Conservation (phyloP, 2,113 vertebrate species). For the Hepsetus odoe region DNA sequence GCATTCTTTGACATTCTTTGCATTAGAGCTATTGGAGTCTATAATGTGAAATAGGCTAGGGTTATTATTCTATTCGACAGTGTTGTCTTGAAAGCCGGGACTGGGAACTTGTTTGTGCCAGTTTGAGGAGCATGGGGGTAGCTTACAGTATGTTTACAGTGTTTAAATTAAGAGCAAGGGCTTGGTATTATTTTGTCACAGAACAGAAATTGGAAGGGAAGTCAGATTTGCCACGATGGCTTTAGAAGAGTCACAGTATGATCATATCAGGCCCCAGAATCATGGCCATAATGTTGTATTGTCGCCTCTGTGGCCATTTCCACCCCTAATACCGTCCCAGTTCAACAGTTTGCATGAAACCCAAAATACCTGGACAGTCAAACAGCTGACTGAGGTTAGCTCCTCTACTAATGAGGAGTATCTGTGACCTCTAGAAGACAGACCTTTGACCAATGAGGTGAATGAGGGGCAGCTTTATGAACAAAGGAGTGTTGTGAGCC, state of each 20-base stretch:
- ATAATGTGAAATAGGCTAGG: too few species aligned
- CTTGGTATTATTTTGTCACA: background rate
- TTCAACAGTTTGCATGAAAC: background rate
- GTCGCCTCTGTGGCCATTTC: too few species aligned
- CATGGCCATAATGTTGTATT: too few species aligned
- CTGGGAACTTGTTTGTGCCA: background rate
- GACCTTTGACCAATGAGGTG: slow-evolving; percentile 14
- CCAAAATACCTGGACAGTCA: background rate
- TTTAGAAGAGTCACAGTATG: too few species aligned
- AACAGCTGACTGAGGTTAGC: background rate
- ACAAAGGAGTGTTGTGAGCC: slow-evolving; percentile 19
- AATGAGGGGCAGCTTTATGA: background rate
- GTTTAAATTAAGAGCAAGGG: background rate
- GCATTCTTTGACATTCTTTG: too few species aligned
- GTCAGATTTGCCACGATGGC: too few species aligned
- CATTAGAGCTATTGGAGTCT: too few species aligned
- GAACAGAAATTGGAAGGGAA: too few species aligned
- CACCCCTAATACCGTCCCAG: background rate
- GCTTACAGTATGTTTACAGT: background rate
- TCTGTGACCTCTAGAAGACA: slow-evolving; percentile 22
- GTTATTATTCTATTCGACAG: too few species aligned
- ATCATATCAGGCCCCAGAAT: too few species aligned
- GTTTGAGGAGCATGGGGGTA: background rate
- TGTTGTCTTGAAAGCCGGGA: too few species aligned
- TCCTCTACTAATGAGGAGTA: slow-evolving; percentile 18